Conservation (phyloP, 1,140 invertebrate species). For the Drosophila mojavensis region DNA sequence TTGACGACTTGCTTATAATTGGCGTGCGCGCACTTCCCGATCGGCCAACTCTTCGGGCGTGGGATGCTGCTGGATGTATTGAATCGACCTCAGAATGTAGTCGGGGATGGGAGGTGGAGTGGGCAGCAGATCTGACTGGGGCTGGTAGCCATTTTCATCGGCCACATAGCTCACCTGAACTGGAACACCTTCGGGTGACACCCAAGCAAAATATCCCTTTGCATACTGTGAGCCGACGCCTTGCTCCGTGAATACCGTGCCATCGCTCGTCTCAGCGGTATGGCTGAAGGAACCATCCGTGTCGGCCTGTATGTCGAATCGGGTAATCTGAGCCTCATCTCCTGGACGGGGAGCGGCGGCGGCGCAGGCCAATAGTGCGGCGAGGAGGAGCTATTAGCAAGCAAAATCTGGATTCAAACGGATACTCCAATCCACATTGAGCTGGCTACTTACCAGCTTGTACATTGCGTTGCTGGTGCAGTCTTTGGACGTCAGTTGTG, state of each 20-base stretch:
- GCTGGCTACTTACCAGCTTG: constrained; percentile 61
- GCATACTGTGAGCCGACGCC: constrained; percentile 54
- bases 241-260: constrained; percentile 35
- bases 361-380: constrained; percentile 49
- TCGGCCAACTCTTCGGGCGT: constrained; percentile 72
- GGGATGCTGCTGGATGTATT: constrained; percentile 58
- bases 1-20: constrained; percentile 43
- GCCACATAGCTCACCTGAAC: constrained; percentile 85
- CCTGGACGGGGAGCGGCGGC: constrained; percentile 38
- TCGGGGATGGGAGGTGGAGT: constrained; percentile 86
- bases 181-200: constrained; percentile 80
- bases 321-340: constrained; percentile 38
- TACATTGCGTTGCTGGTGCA: constrained; percentile 57
- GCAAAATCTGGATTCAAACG: constrained; percentile 11
- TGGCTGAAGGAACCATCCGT: constrained; percentile 53
- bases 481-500: constrained; percentile 27
- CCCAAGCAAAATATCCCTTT: constrained; percentile 40
- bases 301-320: constrained; percentile 45
- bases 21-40: constrained; percentile 60
- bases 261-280: constrained; percentile 37
- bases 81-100: constrained; percentile 50
- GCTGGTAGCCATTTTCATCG: constrained; percentile 86
- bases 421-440: not conserved
- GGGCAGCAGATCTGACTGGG: constrained; percentile 85
- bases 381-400: constrained; percentile 53